A percentile compares a stretch with the other conserved stretches of the same genome.
These are phyloP conservation scores for Eulacestoma nigropectus DNA, from an alignment of 2,113 vertebrate species.

Conservation along the genomic window DNA sequence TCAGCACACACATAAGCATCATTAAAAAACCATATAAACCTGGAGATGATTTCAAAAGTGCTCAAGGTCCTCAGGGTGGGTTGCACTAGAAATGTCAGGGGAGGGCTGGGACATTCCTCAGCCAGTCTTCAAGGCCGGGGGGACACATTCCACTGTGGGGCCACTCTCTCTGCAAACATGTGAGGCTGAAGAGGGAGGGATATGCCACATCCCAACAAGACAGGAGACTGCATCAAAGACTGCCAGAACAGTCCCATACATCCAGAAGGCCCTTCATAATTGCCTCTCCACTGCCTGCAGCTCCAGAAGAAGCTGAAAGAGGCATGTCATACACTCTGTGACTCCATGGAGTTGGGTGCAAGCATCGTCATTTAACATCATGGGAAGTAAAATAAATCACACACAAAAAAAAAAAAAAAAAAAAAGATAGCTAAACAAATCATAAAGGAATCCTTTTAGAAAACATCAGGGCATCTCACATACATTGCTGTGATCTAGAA, in stretches of 20 bases:
- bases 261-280: background rate
- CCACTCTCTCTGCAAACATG: too few species aligned
- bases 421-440: background rate
- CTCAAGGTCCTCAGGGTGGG: background rate
- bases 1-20: background rate
- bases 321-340: accelerated
- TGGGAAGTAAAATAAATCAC: background rate
- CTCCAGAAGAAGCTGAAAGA: background rate
- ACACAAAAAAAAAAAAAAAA: background rate
- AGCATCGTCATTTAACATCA: background rate
- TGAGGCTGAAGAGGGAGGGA: too few species aligned
- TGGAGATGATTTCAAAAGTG: background rate
- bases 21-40: background rate
- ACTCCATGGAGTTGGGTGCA: background rate
- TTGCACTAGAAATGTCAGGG: background rate
- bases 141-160: too few species aligned
- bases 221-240: background rate
- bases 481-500: background rate
- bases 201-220: background rate
- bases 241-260: background rate
- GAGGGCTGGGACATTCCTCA: background rate
- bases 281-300: background rate
- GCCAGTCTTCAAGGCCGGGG: background rate
- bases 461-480: background rate
- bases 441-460: background rate